Conservation (phyloP, 2,888 invertebrate genomes). For the Lampropteryx suffumata region DNA sequence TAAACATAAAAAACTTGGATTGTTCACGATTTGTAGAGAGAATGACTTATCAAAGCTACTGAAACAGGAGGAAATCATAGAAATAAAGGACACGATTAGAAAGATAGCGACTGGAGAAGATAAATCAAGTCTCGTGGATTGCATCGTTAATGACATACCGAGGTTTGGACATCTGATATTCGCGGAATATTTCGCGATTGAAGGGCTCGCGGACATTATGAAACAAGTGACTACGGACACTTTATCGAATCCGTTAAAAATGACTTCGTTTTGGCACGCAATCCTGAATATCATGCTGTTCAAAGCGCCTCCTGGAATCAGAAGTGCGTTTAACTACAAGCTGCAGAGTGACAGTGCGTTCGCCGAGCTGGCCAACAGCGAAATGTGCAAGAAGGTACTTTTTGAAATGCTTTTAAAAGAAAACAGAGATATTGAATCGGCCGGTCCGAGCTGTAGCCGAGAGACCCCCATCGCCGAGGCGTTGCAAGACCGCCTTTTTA, state of each 20-base stretch:
- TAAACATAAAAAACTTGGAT: slow-evolving; percentile 44
- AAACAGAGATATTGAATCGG: slow-evolving; percentile 7
- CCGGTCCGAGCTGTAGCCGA: neutral
- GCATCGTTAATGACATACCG: slow-evolving; percentile 43
- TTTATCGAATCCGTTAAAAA: slow-evolving; percentile 8
- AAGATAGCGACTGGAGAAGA: slow-evolving; percentile 41
- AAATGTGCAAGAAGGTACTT: slow-evolving; percentile 36
- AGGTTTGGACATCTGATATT: slow-evolving; percentile 45
- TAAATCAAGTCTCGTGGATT: slow-evolving; percentile 36
- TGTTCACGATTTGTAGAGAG: slow-evolving; percentile 45
- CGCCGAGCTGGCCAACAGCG: slow-evolving; percentile 26
- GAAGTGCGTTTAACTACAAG: slow-evolving; percentile 47
- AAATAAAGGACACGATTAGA: slow-evolving; percentile 38
- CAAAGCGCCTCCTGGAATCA: slow-evolving; percentile 35
- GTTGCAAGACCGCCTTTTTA: slow-evolving; percentile 39
- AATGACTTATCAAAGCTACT: slow-evolving; percentile 40
- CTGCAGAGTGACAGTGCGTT: slow-evolving; percentile 42
- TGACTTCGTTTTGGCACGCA: slow-evolving; percentile 38
- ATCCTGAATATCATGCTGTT: slow-evolving; percentile 41
- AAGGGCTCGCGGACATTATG: slow-evolving; percentile 36
- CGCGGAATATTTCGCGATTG: slow-evolving; percentile 47
- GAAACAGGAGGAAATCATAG: slow-evolving; percentile 37
- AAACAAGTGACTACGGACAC: slow-evolving; percentile 16
- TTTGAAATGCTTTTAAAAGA: slow-evolving; percentile 44
- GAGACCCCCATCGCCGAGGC: slow-evolving; percentile 35